Percentiles rank a stretch among this genome's conserved stretches.
Conservation (phyloP, 2,888 invertebrate species). For the Hemistola chrysoprasaria region DNA sequence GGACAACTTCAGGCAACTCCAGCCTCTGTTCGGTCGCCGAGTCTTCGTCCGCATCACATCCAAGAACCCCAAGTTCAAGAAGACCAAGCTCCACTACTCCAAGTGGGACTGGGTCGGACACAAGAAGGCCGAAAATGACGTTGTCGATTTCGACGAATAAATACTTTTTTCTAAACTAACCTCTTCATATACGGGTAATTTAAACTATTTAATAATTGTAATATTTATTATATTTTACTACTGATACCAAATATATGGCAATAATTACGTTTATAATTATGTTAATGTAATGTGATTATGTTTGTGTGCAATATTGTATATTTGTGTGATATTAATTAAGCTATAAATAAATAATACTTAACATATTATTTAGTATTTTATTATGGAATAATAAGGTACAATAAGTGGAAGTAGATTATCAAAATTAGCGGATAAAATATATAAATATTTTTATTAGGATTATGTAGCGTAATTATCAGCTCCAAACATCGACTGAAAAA, state of each 20-base stretch:
- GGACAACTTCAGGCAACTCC: constrained; percentile 86
- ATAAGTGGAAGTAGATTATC: constrained; percentile 10
- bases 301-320: constrained; percentile 57
- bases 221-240: constrained; percentile 17
- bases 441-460: constrained; percentile 20
- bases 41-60: constrained; percentile 85
- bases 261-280: constrained; percentile 18
- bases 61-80: constrained; percentile 80
- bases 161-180: constrained; percentile 15
- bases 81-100: constrained; percentile 81
- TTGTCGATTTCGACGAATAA: constrained; percentile 73
- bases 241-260: constrained; percentile 25
- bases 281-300: too few relatives aligned
- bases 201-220: constrained; percentile 10
- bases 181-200: constrained; percentile 21
- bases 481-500: constrained; percentile 74
- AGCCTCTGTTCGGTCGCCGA: constrained; percentile 85
- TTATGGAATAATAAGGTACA: constrained; percentile 28
- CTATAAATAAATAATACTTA: too few relatives aligned
- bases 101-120: constrained; percentile 85
- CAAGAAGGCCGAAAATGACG: constrained; percentile 74
- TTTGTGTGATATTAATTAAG: constrained; percentile 41
- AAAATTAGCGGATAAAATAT: constrained; percentile 29
- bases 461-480: constrained; percentile 68
- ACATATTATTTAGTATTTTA: constrained; percentile 40